Percentiles rank a stretch among this genome's conserved stretches.
Conservation (phyloP, 2,888 invertebrate species). For the Petrolisthes manimaculis region DNA sequence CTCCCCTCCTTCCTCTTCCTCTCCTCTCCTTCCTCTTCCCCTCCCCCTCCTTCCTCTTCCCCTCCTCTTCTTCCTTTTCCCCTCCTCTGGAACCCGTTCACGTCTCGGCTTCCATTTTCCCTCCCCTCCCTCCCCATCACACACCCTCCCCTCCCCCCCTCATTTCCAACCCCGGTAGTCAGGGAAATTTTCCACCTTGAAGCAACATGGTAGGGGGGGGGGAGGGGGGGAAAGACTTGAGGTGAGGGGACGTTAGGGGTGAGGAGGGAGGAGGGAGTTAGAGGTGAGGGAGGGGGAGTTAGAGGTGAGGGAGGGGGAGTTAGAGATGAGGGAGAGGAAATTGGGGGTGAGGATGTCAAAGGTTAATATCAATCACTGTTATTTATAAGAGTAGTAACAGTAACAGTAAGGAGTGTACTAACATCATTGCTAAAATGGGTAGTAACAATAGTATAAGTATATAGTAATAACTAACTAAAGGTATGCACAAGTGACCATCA, state of each 20-base stretch:
- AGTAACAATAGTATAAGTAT: too few species aligned
- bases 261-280: not conserved
- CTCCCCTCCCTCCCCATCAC: constrained; percentile 36
- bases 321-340: too few species aligned
- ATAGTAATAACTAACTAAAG: too few species aligned
- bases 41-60: not conserved
- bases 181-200: constrained; percentile 40
- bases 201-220: constrained; percentile 8
- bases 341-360: too few species aligned
- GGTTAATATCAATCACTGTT: too few species aligned
- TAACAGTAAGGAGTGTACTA: too few species aligned
- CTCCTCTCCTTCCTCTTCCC: not conserved
- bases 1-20: not conserved
- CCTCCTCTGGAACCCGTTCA: not conserved
- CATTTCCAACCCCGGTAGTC: constrained; percentile 46
- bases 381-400: too few species aligned
- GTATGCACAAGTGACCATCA: too few species aligned
- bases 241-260: not conserved
- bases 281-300: not conserved
- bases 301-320: not conserved
- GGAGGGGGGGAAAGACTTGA: not conserved
- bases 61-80: not conserved
- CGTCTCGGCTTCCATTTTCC: constrained; percentile 47
- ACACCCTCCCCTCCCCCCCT: constrained; percentile 25
- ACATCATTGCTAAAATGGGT: too few species aligned